Evolutionary conservation across 23 tunicate genomes (phyloP).

Genomic region (Styela clava): DNA sequence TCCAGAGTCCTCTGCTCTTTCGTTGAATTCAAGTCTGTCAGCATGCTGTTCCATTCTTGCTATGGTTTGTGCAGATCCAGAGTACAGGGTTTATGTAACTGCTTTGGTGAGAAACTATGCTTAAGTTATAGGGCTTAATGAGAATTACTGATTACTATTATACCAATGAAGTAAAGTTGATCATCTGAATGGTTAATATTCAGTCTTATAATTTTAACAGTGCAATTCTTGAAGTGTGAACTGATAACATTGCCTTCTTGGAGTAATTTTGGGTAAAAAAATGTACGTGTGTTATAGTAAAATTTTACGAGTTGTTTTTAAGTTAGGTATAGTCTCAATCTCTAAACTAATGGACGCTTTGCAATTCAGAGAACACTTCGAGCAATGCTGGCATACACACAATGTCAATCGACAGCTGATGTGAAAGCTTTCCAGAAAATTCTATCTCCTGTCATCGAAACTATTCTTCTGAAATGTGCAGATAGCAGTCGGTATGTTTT

Average conservation of each 20-base stretch:
- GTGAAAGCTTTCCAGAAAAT: conserved; percentile 56
- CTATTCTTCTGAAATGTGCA: conserved; percentile 80
- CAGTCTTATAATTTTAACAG: too few species aligned
- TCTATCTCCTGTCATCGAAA: conserved; percentile 81
- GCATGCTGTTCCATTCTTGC: conserved; percentile 80
- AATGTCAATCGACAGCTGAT: conserved; percentile 61
- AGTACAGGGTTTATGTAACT: conserved; percentile 83
- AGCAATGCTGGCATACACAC: conserved; percentile 92
- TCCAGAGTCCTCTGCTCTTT: conserved; percentile 15
- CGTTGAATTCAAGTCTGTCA: conserved; percentile 52
- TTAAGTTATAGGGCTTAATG: background rate
- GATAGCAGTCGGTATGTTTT: conserved; percentile 61
- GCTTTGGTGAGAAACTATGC: conserved; percentile 58
- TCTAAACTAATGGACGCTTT: too few species aligned
- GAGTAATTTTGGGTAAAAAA: too few species aligned
- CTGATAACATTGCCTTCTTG: too few species aligned
- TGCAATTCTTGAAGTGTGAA: too few species aligned
- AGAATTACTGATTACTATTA: background rate
- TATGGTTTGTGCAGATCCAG: conserved; percentile 88
- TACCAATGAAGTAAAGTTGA: too few species aligned
- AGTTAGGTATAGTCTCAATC: too few species aligned
- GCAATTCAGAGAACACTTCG: conserved; percentile 85
- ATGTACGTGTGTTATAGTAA: too few species aligned
- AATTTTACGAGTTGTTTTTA: too few species aligned
- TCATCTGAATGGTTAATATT: too few species aligned